These are phyloP conservation scores for Nipponacmea schrenckii DNA, from an alignment of 2,888 invertebrate genomes.

Conservation along the genomic window DNA sequence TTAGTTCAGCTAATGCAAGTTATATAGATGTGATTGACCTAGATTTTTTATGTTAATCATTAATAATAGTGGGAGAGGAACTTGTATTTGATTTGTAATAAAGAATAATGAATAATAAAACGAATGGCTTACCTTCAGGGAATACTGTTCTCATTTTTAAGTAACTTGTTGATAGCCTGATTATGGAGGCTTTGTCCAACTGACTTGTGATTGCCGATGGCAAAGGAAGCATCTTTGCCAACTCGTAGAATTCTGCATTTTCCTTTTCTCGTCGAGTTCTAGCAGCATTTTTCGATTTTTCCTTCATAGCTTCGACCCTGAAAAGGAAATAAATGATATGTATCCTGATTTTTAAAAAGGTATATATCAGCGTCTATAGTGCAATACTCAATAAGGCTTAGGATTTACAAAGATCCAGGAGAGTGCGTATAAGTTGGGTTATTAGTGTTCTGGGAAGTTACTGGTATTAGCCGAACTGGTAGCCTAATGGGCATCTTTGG, in stretches of 20 bases:
- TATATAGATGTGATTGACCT: no score
- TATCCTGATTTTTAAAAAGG: no score
- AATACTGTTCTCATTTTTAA: conserved; percentile 97
- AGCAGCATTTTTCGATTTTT: conserved; percentile 98
- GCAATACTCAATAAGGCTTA: background rate
- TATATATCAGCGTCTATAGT: background rate
- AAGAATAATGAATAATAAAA: conserved; percentile 5
- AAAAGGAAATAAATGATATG: background rate
- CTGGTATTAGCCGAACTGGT: no score
- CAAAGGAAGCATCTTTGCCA: conserved; percentile 91
- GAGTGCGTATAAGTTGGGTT: no score
- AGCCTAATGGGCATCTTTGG: no score
- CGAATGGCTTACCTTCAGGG: conserved; percentile 81
- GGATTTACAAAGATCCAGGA: no score
- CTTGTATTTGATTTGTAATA: no score
- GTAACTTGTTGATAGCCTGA: conserved; percentile 93
- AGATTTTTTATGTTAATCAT: no score
- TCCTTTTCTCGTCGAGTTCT: conserved; percentile 93
- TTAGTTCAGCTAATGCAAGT: no score
- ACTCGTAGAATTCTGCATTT: conserved; percentile 93
- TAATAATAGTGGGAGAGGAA: no score
- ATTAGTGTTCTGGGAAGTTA: no score
- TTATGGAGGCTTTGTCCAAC: conserved; percentile 96
- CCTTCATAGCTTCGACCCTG: conserved; percentile 80
- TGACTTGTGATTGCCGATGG: conserved; percentile 95